Base-by-base conservation (phyloP, 2,888 invertebrate genomes). In the Bruchidius siliquastri region DNA sequence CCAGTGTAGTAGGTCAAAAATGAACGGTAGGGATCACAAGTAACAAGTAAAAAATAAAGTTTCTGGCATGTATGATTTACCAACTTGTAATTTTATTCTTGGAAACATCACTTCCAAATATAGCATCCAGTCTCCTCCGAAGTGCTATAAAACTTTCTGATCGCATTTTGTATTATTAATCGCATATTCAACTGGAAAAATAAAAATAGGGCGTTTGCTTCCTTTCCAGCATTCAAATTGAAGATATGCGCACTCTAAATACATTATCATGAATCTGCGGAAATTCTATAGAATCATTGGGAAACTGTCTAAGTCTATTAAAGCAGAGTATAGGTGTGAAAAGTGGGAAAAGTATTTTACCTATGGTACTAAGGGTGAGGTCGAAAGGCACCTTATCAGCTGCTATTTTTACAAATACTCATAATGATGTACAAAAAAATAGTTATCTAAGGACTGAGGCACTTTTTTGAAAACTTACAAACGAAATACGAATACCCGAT, bases 381-480 rank as follows among this genome's bases (percentile, higher is more conserved):
- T 49, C 8, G 76, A 77, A 79, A 77, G 78, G 77, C 79, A 77
- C 77, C 79, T 77, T 76, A 73, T 75, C 18, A 77, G 79, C 77
- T 79, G 77, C 79, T 79, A 77, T 72, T 72, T 74, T 77, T 49
- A 49, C 49, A 49, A n/a, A 49, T 49, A 18, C 3, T 73, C 75
- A 76, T 74, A 74, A 75, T 76, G 75, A 74, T 75, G 70, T 76
- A 75, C 75, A 75, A 74, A 75, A 73, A 72, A 74, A 73, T 67
- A 72, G 18, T 30, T 67, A 71, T 76, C 67, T 76, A 76, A 66
- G 72, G 74, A 76, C 72, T 75, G 73, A 78, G 78, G 78, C 78
- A 78, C 78, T 78, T 78, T 78, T 77, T 75, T 71, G 72, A 74
- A 76, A 74, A 76, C 72, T 71, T 74, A 49, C 32, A 21, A 74